Evolutionary conservation across 2,797 vertebrate genomes (phyloP), one percentile per base, ranked within the genome.

Genomic region (Centropyge bicolor): DNA sequence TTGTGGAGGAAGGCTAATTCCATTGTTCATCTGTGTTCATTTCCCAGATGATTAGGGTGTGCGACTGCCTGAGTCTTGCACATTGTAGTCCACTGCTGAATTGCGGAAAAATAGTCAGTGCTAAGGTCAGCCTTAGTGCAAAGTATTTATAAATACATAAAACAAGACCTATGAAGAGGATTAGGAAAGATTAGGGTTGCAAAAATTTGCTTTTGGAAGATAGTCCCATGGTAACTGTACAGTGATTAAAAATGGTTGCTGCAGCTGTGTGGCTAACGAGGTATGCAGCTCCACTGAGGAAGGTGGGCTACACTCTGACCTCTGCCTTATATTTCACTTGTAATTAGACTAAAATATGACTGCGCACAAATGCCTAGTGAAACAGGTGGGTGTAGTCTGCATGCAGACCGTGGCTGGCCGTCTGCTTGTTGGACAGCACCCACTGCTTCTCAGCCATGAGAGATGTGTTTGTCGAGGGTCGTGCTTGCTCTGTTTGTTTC

Each of bases 1-100:
- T 87, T 87, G 48, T 70, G 63, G 73, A 83, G 51, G 62, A 79
- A 74, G 43, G 72, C 74, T 91, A 64, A 89, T 87, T 83, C 82
- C 27, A 54, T 73, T 80, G 74, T 88, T 60, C 65, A 71, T 60
- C 67, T 52, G 52, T 62, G 67, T 63, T 61, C 48, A 72, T 76
- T 56, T 80, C 72, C 49, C 82, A 3, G 20, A 74, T 68, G 81
- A 83, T 59, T 72, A 64, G 43, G 36, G 43, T 67, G 64, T 14
- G 19, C 11, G 43, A 77, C 61, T 72, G 83, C 63, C 73, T 31
- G 62, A 59, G 38, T 77, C 48, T 62, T 5, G 10, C 43, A 38
- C n/a, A 54, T 8, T 9, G 16, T 46, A 54, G 59, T 65, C 66
- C 72, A 36, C 57, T 14, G 38, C 56, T 10, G 2, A 59, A 74